Conservation (phyloP, 2,888 invertebrate species). For the Aethes cnicana region DNA sequence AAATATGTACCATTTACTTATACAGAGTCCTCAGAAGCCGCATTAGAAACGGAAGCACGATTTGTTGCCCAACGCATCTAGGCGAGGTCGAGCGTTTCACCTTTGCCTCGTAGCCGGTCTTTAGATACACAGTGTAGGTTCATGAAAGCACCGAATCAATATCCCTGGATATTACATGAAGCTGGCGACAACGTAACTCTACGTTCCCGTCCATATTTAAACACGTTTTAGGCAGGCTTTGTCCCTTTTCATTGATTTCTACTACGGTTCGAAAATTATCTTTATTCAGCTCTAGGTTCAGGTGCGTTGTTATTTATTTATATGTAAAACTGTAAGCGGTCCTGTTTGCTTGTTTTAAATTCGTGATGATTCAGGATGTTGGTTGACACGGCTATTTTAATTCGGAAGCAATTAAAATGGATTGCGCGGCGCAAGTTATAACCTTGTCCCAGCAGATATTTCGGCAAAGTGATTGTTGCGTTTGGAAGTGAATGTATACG, state of each 20-base stretch:
- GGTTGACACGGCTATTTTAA: background rate
- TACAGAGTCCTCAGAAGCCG: constrained; percentile 26
- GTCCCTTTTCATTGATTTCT: constrained; percentile 4
- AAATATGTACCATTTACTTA: no score
- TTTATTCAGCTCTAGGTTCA: constrained; percentile 3
- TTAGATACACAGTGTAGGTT: constrained; percentile 44
- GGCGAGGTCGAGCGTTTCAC: constrained; percentile 68
- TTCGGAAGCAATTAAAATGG: background rate
- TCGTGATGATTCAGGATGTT: background rate
- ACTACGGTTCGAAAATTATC: constrained; percentile 6
- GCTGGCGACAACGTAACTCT: constrained; percentile 10
- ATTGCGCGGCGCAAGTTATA: constrained; percentile 5
- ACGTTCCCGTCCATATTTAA: constrained; percentile 26
- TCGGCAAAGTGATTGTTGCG: constrained; percentile 10
- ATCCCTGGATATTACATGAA: constrained; percentile 36
- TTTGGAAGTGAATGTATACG: constrained; percentile 1
- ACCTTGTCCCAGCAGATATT: constrained; percentile 13
- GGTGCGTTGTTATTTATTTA: constrained; percentile 1
- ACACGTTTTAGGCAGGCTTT: constrained; percentile 14
- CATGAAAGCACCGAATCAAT: constrained; percentile 46
- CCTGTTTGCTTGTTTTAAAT: background rate
- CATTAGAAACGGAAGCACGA: constrained; percentile 68
- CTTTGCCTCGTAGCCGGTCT: constrained; percentile 59
- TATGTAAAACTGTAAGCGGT: background rate
- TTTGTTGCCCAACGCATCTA: constrained; percentile 62